Evolutionary conservation across 2,113 vertebrate species (phyloP), one percentile per base, ranked within the genome.

Genomic region (Campylorhamphus procurvoides): DNA sequence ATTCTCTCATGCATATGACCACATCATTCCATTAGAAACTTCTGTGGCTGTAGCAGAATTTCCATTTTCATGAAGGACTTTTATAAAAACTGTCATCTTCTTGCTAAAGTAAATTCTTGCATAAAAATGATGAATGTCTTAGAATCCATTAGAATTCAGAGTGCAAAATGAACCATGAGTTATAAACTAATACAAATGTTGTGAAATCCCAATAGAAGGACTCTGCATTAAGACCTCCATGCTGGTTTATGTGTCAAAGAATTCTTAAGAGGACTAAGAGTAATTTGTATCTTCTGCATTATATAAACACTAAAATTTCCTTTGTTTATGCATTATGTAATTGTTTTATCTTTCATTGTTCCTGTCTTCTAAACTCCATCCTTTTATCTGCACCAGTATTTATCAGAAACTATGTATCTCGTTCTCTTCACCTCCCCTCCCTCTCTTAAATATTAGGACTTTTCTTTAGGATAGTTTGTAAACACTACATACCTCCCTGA

Each of bases 41-140:
- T 89, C 85, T 90, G 64, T 52, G 81, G 80, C 90, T 72, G 66
- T 74, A 85, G 80, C 75, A 86, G 84, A 93, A 90, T 88, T 96
- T 97, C 95, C 94, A 96, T 97, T 98, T 98, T 94, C 89, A 96
- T 91, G 80, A 97, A 91, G 72, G 89, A 95, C 91, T 88, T 97
- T 71, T 87, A 88, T 93, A 92, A 97, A 84, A 97, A 82, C 66
- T 95, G 91, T 93, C 94, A 96, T 94, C 93, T 91, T 89, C 63
- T 94, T 80, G 92, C 85, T 92, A 96, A 97, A 91, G 92, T 80
- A 90, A 96, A 96, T 96, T 97, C 97, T 87, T 86, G 91, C 94
- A 96, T 94, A n/a, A 90, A 97, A 97, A 84, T 93, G 84, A 97
- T 94, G 74, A 95, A 96, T 95, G 86, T 72, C 95, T 96, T 76